Evolutionary conservation across 1,140 invertebrate species (phyloP).

Genomic region (Heliconius nattereri): DNA sequence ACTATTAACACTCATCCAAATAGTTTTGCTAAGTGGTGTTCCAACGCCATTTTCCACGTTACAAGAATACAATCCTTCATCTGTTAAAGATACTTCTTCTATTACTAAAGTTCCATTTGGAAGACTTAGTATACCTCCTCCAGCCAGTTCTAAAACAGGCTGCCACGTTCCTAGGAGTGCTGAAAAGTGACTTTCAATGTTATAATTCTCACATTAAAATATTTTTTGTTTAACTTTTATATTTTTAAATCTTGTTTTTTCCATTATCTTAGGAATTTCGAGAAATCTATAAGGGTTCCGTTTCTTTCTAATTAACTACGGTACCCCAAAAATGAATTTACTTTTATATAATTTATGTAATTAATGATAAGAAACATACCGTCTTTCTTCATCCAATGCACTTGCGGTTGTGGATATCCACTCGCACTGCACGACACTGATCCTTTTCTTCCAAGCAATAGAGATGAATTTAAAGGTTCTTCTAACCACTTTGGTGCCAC

Average conservation of each 20-base stretch:
- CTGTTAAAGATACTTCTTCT: slow-evolving; percentile 85
- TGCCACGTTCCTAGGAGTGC: slow-evolving; percentile 75
- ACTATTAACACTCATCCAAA: slow-evolving; percentile 90
- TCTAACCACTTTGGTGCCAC: slow-evolving; percentile 92
- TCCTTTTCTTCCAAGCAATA: slow-evolving; percentile 87
- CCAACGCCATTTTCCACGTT: slow-evolving; percentile 93
- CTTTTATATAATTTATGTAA: too few relatives aligned
- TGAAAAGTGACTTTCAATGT: slow-evolving; percentile 35
- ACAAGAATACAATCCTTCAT: slow-evolving; percentile 93
- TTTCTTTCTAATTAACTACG: too few relatives aligned
- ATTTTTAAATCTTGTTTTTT: too few relatives aligned
- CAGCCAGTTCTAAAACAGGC: slow-evolving; percentile 82
- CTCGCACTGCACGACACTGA: slow-evolving; percentile 89
- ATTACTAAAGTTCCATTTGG: slow-evolving; percentile 87
- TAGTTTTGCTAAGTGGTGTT: slow-evolving; percentile 88
- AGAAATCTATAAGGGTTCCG: too few relatives aligned
- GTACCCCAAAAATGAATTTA: too few relatives aligned
- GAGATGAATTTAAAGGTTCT: slow-evolving; percentile 89
- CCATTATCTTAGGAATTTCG: too few relatives aligned
- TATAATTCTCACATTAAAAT: too few relatives aligned
- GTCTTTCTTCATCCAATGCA: slow-evolving; percentile 87
- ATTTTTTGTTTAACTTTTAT: too few relatives aligned
- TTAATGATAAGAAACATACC: slow-evolving; percentile 59
- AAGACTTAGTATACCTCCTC: slow-evolving; percentile 82
- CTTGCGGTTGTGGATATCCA: slow-evolving; percentile 87